These are phyloP conservation scores for Melanotaenia nigrans DNA, from an alignment of 2,797 vertebrate genomes.

Conservation along the genomic window DNA sequence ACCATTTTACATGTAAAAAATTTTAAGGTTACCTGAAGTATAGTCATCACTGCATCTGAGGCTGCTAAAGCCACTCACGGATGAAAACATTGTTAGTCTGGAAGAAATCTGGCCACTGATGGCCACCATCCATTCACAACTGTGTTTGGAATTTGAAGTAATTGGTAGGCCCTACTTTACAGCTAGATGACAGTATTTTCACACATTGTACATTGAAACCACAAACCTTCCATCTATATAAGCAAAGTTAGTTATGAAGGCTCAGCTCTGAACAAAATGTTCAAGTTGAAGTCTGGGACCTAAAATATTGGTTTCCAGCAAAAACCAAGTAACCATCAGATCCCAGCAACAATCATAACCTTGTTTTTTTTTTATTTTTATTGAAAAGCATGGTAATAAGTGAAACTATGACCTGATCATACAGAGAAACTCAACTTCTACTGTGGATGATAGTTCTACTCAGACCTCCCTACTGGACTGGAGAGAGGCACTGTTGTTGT, in stretches of 20 bases:
- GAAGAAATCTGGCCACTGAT: too few relatives aligned
- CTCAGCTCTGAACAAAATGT: background rate
- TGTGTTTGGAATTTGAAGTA: too few relatives aligned
- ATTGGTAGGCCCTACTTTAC: too few relatives aligned
- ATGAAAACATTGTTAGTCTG: too few relatives aligned
- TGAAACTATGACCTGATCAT: background rate
- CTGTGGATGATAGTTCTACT: background rate
- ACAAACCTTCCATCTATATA: too few relatives aligned
- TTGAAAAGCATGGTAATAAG: background rate
- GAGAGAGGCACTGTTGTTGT: background rate
- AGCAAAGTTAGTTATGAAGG: background rate
- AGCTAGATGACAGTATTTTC: too few relatives aligned
- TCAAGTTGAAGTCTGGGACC: background rate
- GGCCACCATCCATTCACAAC: too few relatives aligned
- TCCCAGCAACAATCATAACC: background rate
- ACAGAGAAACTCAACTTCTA: background rate
- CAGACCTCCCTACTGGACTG: background rate
- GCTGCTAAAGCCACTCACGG: too few relatives aligned
- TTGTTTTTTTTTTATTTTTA: background rate
- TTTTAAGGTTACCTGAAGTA: too few relatives aligned
- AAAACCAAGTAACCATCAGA: background rate
- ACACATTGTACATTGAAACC: too few relatives aligned
- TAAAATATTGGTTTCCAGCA: background rate
- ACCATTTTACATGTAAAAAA: too few relatives aligned
- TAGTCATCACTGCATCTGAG: too few relatives aligned